A percentile compares a stretch with the other conserved stretches of the same genome.
Evolutionary conservation across 2,797 vertebrate species (phyloP).

Genomic region (Gila robusta): DNA sequence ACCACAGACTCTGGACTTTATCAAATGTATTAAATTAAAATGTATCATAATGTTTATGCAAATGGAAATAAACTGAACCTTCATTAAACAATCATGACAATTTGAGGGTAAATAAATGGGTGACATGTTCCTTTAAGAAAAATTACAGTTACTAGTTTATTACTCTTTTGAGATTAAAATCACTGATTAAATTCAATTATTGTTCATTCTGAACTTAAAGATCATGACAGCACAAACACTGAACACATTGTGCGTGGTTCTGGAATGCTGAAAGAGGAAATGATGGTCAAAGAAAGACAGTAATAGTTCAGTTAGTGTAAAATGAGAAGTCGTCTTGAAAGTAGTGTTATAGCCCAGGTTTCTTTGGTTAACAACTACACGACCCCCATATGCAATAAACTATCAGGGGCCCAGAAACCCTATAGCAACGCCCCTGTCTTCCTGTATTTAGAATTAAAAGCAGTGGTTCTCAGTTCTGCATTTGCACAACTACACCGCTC

Average conservation of each 20-base stretch:
- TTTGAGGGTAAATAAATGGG: no score
- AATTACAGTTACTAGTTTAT: no score
- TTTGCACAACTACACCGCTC: neutral
- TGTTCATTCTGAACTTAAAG: neutral
- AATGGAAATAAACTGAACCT: no score
- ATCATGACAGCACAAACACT: neutral
- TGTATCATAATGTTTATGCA: no score
- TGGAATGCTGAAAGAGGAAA: neutral
- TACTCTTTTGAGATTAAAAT: no score
- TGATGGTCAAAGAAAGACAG: no score
- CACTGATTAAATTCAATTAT: neutral
- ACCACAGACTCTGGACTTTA: slow-evolving; percentile 12
- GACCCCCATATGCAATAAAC: neutral
- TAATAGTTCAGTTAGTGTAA: neutral
- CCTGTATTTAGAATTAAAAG: neutral
- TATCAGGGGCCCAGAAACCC: neutral
- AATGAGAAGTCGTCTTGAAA: neutral
- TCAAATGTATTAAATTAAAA: neutral
- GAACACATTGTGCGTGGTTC: neutral
- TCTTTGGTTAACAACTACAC: neutral
- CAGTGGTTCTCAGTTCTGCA: neutral
- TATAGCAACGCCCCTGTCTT: neutral
- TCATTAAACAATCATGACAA: no score
- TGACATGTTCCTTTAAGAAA: no score
- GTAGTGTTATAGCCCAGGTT: neutral